Conservation (phyloP, 2,797 vertebrate species). For the Micropoecilia bifurca region DNA sequence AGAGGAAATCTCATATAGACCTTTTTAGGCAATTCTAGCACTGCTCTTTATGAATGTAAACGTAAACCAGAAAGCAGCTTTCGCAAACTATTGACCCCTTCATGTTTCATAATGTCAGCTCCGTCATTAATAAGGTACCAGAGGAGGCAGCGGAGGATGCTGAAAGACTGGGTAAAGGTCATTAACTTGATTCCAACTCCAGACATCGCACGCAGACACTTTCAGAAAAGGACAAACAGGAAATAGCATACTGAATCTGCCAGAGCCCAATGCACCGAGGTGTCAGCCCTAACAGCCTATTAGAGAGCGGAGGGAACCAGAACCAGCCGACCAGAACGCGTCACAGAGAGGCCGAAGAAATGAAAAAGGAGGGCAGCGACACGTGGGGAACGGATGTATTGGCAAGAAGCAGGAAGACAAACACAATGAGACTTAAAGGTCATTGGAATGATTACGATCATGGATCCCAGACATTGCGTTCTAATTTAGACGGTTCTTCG, state of each 20-base stretch:
- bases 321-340: conserved; percentile 21
- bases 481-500: conserved; percentile 61
- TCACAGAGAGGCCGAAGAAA: not conserved
- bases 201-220: conserved; percentile 13
- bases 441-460: conserved; percentile 34
- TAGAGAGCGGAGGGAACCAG: conserved; percentile 38
- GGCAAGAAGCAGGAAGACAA: conserved; percentile 12
- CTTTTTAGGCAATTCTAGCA: not conserved
- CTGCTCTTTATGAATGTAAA: not conserved
- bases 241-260: conserved; percentile 35
- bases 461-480: conserved; percentile 25
- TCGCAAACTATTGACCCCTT: not conserved
- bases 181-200: conserved; percentile 30
- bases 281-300: conserved; percentile 50
- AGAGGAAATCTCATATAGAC: not conserved
- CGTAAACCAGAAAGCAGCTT: not conserved
- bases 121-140: not conserved
- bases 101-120: conserved; percentile 14
- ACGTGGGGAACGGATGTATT: not conserved
- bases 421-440: conserved; percentile 50
- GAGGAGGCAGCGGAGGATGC: conserved; percentile 8
- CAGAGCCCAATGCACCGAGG: conserved; percentile 36
- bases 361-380: conserved; percentile 24
- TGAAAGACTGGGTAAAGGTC: conserved; percentile 16
- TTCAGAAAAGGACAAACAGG: conserved; percentile 42